Evolutionary conservation across 2,797 vertebrate genomes (phyloP).

Genomic region (Cetoscarus ocellatus): DNA sequence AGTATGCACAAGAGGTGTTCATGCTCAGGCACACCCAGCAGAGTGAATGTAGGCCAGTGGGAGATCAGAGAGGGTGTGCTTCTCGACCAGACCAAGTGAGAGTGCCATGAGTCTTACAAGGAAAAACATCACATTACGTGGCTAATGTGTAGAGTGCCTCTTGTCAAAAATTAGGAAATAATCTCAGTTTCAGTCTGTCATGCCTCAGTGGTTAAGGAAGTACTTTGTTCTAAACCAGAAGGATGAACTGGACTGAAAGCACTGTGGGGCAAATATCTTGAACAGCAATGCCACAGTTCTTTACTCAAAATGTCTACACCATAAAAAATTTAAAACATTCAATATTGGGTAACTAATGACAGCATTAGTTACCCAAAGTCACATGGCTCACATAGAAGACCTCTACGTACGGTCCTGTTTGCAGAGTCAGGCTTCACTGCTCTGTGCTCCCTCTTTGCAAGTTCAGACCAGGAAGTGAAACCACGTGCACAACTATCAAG

Average conservation of each 20-base stretch:
- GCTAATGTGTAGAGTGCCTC: too few relatives aligned
- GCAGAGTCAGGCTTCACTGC: slow-evolving; percentile 15
- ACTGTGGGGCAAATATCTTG: slow-evolving; percentile 22
- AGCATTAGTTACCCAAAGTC: not conserved
- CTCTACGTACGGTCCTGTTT: not conserved
- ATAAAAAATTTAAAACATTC: too few relatives aligned
- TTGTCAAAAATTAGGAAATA: not conserved
- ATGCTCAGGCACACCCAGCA: too few relatives aligned
- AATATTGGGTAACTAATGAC: too few relatives aligned
- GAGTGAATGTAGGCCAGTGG: too few relatives aligned
- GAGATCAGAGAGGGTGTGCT: too few relatives aligned
- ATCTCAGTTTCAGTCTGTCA: not conserved
- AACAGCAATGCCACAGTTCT: not conserved
- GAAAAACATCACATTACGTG: too few relatives aligned
- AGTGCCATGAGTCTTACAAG: too few relatives aligned
- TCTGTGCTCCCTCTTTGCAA: slow-evolving; percentile 26
- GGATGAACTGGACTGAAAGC: not conserved
- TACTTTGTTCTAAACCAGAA: slow-evolving; percentile 5
- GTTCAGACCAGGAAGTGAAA: slow-evolving; percentile 29
- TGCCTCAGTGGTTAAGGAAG: slow-evolving; percentile 44
- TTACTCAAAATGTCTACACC: too few relatives aligned
- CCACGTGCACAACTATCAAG: slow-evolving; percentile 13
- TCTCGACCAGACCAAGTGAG: too few relatives aligned
- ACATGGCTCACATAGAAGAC: not conserved
- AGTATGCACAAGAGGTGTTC: too few relatives aligned